Percentiles rank a stretch among this genome's conserved stretches.
Evolutionary conservation across 2,888 invertebrate genomes (phyloP).

Genomic region (Polyommatus iphigenia): DNA sequence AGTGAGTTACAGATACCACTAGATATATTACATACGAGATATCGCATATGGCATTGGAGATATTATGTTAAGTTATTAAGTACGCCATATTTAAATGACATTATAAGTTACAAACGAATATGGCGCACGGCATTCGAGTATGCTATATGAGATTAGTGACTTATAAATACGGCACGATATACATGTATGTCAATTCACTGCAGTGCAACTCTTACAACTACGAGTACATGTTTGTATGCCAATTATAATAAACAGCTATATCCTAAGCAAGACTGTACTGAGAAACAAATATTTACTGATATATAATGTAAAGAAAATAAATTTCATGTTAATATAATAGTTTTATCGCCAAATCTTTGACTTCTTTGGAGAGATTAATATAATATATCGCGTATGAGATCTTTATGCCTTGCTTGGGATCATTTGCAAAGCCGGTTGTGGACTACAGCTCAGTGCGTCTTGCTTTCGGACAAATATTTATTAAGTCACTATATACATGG

Average conservation of each 20-base stretch:
- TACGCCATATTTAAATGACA: neutral
- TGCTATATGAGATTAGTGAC: neutral
- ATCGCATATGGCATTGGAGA: neutral
- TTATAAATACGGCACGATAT: neutral
- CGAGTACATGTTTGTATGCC: neutral
- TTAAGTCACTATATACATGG: conserved; percentile 4
- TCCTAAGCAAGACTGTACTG: neutral
- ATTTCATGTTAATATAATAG: neutral
- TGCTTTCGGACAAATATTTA: neutral
- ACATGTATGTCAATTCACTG: conserved; percentile 53
- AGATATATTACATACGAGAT: neutral
- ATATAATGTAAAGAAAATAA: no score
- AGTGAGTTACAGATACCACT: neutral
- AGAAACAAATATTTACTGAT: neutral
- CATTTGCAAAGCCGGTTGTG: no score
- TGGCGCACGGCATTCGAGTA: neutral
- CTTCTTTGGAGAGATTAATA: neutral
- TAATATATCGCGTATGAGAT: neutral
- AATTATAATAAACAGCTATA: neutral
- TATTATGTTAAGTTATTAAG: neutral
- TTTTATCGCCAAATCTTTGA: neutral
- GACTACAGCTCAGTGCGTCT: neutral
- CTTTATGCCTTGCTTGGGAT: neutral
- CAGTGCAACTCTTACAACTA: conserved; percentile 47
- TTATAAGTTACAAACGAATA: neutral